These are phyloP conservation scores for Lutraria rhynchaena DNA, from an alignment of 1,140 invertebrate species.

Conservation along the genomic window DNA sequence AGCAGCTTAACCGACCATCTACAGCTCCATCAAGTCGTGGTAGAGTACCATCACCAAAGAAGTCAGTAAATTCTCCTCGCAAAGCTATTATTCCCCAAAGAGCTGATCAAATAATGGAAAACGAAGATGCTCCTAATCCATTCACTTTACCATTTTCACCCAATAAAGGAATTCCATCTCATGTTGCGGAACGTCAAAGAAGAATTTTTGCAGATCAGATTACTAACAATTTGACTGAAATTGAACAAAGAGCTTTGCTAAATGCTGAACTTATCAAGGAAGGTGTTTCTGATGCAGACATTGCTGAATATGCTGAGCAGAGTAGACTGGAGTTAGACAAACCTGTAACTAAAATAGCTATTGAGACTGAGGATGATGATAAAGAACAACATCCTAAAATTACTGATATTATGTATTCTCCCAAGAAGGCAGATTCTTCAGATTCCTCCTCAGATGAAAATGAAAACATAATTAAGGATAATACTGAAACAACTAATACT, in stretches of 20 bases:
- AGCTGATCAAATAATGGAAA: constrained; percentile 58
- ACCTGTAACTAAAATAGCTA: not conserved
- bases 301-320: not conserved
- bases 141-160: constrained; percentile 70
- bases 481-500: not conserved
- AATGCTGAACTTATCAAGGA: constrained; percentile 52
- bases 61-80: constrained; percentile 66
- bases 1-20: constrained; percentile 57
- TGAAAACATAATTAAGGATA: constrained; percentile 1
- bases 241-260: constrained; percentile 60
- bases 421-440: constrained; percentile 24
- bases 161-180: constrained; percentile 66
- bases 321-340: constrained; percentile 11
- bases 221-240: constrained; percentile 57
- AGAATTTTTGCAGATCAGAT: constrained; percentile 68
- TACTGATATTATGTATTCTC: constrained; percentile 53
- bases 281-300: constrained; percentile 51
- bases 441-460: constrained; percentile 46
- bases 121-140: constrained; percentile 65
- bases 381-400: constrained; percentile 42
- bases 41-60: constrained; percentile 61
- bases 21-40: constrained; percentile 61
- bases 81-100: constrained; percentile 61
- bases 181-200: constrained; percentile 66
- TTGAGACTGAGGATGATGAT: constrained; percentile 20